Conservation (phyloP, 2,888 invertebrate genomes). For the Drosophila cracens region DNA sequence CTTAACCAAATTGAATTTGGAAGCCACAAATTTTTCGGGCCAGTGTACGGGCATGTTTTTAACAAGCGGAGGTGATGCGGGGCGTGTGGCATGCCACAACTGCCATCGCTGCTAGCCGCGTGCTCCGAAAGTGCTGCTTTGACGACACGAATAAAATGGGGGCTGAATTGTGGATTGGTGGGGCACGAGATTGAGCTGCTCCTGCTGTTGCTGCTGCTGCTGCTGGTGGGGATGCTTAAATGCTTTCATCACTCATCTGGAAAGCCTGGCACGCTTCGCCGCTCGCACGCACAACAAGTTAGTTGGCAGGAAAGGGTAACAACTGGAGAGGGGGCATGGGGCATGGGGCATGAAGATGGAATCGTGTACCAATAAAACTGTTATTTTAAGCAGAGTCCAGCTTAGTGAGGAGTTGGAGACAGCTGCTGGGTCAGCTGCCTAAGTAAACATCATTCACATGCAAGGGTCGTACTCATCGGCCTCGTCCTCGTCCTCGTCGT, state of each 20-base stretch:
- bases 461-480: neutral
- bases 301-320: neutral
- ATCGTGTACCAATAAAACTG: conserved; percentile 17
- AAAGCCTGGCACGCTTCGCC: conserved; percentile 73
- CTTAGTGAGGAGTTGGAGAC: neutral
- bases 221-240: conserved; percentile 63
- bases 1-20: conserved; percentile 11
- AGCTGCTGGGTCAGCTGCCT: conserved; percentile 59
- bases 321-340: neutral
- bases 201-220: neutral
- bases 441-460: conserved; percentile 56
- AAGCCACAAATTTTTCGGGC: conserved; percentile 9
- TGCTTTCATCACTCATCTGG: conserved; percentile 80
- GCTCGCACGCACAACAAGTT: conserved; percentile 66
- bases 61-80: neutral
- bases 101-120: conserved; percentile 36
- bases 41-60: conserved; percentile 43
- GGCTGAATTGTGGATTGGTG: neutral
- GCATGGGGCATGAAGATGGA: neutral
- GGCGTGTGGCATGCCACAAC: conserved; percentile 6
- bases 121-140: conserved; percentile 66
- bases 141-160: conserved; percentile 31
- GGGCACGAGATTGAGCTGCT: conserved; percentile 11
- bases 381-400: conserved; percentile 22
- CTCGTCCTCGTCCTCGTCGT: neutral